phyloP scores from a whole-genome alignment of 1,140 invertebrate genomes.

The Pristionchus pacificus region DNA sequence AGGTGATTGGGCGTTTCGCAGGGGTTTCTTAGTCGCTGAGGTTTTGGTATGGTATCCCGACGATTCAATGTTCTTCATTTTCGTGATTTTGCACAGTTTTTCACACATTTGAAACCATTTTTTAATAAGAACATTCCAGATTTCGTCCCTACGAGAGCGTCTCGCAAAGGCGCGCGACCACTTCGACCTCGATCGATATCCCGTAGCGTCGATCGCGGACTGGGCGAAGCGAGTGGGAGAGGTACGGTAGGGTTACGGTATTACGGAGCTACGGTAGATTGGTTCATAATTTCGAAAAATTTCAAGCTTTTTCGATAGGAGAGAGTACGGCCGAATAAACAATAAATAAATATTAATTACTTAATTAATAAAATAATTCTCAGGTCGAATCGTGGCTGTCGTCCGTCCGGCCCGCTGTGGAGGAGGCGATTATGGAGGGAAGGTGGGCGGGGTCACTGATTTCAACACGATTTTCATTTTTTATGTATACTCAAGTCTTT shows the following conservation, averaged over 20 bases:
- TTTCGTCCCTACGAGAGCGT: background rate
- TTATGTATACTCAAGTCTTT: too few relatives aligned
- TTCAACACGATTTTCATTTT: too few relatives aligned
- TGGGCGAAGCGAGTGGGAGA: background rate
- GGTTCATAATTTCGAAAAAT: background rate
- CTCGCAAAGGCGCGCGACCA: background rate
- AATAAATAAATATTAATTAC: background rate
- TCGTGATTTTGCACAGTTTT: constrained; percentile 2
- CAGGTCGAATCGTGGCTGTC: background rate
- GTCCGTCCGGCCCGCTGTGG: background rate
- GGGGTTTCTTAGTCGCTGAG: too few relatives aligned
- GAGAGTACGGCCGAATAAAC: background rate
- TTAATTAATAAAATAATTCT: background rate
- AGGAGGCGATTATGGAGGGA: background rate
- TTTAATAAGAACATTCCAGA: too few relatives aligned
- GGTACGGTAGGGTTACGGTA: background rate
- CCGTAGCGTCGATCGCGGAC: background rate
- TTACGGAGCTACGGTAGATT: background rate
- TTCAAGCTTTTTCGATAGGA: background rate
- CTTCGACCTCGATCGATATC: background rate
- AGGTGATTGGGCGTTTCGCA: too few relatives aligned
- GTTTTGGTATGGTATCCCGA: too few relatives aligned
- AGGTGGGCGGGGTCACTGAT: too few relatives aligned
- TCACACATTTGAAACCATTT: background rate
- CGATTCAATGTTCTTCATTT: background rate